Conservation (phyloP, 2,113 vertebrate species). For the Apistogramma diplotaenia region DNA sequence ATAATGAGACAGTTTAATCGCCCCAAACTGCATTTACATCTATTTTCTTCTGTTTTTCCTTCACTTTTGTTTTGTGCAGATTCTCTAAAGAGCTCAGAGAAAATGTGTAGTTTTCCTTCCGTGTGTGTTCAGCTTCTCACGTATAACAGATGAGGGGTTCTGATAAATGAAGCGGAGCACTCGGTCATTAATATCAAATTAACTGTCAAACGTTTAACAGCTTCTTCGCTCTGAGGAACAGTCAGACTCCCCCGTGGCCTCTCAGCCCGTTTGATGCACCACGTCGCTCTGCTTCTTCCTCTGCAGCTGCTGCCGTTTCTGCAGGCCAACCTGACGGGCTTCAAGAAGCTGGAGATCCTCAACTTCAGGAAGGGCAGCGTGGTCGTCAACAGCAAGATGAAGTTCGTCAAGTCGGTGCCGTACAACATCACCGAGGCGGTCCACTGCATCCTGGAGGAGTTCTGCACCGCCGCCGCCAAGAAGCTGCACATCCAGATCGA, state of each 20-base stretch:
- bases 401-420: slow-evolving; percentile 81
- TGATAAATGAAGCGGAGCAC: slow-evolving; percentile 3
- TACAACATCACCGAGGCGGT: slow-evolving; percentile 89
- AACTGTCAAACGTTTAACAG: background rate
- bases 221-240: background rate
- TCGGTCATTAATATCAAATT: slow-evolving; percentile 14
- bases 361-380: slow-evolving; percentile 91
- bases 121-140: background rate
- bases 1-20: background rate
- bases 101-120: background rate
- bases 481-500: slow-evolving; percentile 86
- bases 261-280: background rate
- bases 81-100: background rate
- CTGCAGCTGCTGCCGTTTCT: slow-evolving; percentile 88
- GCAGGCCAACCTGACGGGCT: slow-evolving; percentile 89
- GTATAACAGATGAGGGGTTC: slow-evolving; percentile 8
- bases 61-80: background rate
- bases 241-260: background rate
- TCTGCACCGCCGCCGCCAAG: slow-evolving; percentile 78
- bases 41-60: background rate
- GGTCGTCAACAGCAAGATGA: slow-evolving; percentile 91
- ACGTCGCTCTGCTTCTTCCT: background rate
- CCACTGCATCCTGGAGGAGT: slow-evolving; percentile 84
- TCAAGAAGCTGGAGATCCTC: slow-evolving; percentile 91
- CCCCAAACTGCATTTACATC: background rate